Conservation (phyloP, 2,888 invertebrate genomes). For the Coremacera marginata region DNA sequence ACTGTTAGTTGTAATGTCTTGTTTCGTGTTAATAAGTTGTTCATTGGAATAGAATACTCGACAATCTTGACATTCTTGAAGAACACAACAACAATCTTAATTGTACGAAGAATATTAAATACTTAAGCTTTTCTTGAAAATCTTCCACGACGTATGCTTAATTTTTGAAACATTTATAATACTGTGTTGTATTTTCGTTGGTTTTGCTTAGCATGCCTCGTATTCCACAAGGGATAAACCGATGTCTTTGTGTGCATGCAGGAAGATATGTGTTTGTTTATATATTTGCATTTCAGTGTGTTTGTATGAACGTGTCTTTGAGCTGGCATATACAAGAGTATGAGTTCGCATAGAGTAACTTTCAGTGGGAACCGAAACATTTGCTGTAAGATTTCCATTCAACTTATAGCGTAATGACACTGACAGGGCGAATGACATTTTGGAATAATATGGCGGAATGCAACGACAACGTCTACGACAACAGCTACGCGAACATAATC, state of each 20-base stretch:
- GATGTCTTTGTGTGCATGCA: background rate
- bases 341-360: background rate
- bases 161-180: constrained; percentile 5
- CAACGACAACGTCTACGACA: constrained; percentile 26
- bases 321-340: background rate
- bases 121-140: background rate
- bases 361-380: constrained; percentile 61
- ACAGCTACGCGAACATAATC: constrained; percentile 48
- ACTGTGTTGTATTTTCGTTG: background rate
- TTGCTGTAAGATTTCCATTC: constrained; percentile 58
- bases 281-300: background rate
- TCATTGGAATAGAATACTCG: too few species aligned
- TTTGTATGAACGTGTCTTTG: background rate
- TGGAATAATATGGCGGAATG: constrained; percentile 32
- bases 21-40: too few species aligned
- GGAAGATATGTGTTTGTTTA: background rate
- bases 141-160: background rate
- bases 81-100: background rate
- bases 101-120: background rate
- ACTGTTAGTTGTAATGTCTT: too few species aligned
- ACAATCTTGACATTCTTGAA: too few species aligned
- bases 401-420: constrained; percentile 20
- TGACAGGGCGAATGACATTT: constrained; percentile 35
- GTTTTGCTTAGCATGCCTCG: background rate
- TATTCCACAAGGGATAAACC: background rate